Conservation (phyloP, 2,113 vertebrate species). For the Lathamus discolor region DNA sequence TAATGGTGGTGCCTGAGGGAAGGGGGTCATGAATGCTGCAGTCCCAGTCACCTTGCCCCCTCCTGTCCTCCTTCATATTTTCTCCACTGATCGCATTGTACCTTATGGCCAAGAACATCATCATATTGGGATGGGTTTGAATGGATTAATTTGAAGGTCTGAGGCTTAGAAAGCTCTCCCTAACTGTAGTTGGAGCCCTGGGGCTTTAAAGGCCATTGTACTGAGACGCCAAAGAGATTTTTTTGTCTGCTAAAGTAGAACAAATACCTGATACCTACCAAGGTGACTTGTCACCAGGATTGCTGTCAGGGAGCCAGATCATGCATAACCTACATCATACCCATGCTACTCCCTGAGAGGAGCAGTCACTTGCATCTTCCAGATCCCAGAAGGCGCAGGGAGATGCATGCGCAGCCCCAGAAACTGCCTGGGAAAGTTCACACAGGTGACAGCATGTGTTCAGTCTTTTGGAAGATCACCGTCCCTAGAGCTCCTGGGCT, state of each 20-base stretch:
- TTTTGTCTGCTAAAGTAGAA: background rate
- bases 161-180: conserved; percentile 27
- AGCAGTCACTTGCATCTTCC: background rate
- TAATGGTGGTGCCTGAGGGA: background rate
- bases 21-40: fast-evolving
- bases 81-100: background rate
- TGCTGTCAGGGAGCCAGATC: background rate
- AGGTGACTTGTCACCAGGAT: background rate
- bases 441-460: background rate
- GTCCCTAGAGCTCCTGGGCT: background rate
- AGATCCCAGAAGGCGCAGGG: background rate
- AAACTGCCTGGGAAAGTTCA: background rate
- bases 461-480: background rate
- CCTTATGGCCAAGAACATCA: background rate
- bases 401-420: background rate
- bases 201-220: background rate
- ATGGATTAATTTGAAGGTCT: conserved; percentile 36
- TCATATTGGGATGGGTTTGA: conserved; percentile 27
- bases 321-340: fast-evolving
- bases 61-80: background rate
- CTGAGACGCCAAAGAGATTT: background rate
- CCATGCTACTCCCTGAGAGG: background rate
- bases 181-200: background rate
- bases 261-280: background rate
- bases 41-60: background rate